Evolutionary conservation across 2,113 vertebrate genomes (phyloP), one percentile per base, ranked within the genome.

Genomic region (Atlantisia rogersi): DNA sequence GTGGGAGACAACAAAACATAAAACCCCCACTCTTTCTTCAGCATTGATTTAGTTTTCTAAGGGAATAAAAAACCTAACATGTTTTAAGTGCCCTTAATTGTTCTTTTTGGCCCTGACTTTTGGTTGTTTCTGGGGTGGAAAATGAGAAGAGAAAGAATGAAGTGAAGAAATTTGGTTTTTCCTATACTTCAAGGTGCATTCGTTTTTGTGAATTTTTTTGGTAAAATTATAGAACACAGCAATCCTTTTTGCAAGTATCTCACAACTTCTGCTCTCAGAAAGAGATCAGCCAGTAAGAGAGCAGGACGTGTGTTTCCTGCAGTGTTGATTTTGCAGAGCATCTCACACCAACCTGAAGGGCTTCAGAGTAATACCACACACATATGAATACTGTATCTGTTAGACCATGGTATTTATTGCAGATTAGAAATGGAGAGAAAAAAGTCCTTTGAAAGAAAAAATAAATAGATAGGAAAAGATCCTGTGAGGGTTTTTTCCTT

Each of bases 81-180:
- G 16, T 84, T 87, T 68, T 74, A 95, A 86, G 74, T 97, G 92
- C 91, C 88, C 94, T 95, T 93, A 97, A 78, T 77, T 94, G 94
- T 77, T 94, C 53, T 87, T 94, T 94, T 42, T 37, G 13, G 6
- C 9, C 9, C 5, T 16, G 9, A n/a, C 12, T 84, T 88, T 71
- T 70, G 40, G 60, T 73, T 64, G 39, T 85, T 96, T 85, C 58
- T 40, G 19, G 9, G 29, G 82, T 60, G 56, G 17, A 28, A 76
- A 86, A n/a, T 32, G n/a, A 77, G 28, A 21, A n/a, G 14, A 60
- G 10, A 44, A 56, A 55, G 19, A 58, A 29, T 13, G 12, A 60
- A 82, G 22, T 56, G 37, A 62, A 83, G 25, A 50, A 37, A 56
- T 29, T 31, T 44, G 18, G 77, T 85, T 93, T 86, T 82, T 73